Percentiles rank a stretch among this genome's conserved stretches.
phyloP scores from a whole-genome alignment of 2,888 invertebrate species.

The Phortica okadai region DNA sequence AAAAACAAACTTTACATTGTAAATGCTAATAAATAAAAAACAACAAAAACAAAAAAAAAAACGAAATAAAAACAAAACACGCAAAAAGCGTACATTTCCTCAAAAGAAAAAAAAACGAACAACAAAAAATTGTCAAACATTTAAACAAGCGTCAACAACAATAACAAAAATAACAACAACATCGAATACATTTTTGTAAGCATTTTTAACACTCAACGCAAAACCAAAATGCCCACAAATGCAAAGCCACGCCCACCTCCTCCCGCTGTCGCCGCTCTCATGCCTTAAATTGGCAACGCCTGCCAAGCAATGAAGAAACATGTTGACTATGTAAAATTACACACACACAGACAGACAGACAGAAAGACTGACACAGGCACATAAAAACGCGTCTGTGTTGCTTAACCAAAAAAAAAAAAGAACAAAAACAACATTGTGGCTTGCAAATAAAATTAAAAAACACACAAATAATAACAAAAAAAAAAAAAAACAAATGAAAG shows the following conservation, averaged over 20 bases:
- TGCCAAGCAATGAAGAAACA: background rate
- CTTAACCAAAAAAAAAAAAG: background rate
- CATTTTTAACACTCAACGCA: background rate
- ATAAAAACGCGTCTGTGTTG: background rate
- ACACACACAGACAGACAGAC: background rate
- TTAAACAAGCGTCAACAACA: background rate
- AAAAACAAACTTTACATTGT: background rate
- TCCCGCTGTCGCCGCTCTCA: too few relatives aligned
- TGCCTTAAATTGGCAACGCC: background rate
- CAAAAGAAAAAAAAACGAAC: background rate
- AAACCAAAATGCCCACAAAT: background rate
- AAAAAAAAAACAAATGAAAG: background rate
- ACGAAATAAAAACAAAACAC: background rate
- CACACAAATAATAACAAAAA: background rate
- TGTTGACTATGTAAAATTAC: background rate
- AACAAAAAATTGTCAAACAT: background rate
- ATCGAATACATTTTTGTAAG: background rate
- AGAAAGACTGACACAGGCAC: too few relatives aligned
- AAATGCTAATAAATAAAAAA: constrained; percentile 36
- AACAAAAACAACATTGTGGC: background rate
- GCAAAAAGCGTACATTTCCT: too few relatives aligned
- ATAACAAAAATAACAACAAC: background rate
- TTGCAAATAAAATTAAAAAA: too few relatives aligned
- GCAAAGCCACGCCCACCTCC: background rate
- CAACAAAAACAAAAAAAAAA: background rate